Conservation (phyloP, 2,113 vertebrate genomes). For the Anoura caudifer region DNA sequence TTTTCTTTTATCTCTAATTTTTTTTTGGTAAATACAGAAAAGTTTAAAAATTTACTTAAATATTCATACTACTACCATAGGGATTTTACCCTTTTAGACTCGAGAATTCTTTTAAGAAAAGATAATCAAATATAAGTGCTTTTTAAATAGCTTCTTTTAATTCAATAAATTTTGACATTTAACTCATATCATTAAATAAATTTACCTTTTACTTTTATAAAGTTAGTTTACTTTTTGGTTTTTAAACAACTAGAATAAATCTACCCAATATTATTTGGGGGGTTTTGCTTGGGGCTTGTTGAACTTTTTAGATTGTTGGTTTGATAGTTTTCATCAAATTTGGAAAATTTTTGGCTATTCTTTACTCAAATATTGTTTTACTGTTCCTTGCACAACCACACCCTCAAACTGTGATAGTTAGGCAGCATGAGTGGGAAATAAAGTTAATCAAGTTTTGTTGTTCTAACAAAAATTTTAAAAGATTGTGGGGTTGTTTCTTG, state of each 20-base stretch:
- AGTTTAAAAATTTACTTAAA: background rate
- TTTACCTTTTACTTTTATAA: conserved; percentile 15
- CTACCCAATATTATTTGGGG: background rate
- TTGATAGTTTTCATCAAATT: conserved; percentile 18
- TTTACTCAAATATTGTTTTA: conserved; percentile 12
- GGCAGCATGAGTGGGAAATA: background rate
- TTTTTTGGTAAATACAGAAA: background rate
- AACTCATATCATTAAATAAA: background rate
- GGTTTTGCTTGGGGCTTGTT: background rate
- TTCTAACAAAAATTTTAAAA: background rate
- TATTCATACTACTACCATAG: background rate
- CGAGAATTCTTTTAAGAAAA: background rate
- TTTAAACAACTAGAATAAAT: conserved; percentile 25
- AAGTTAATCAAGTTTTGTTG: background rate
- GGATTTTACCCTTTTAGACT: background rate
- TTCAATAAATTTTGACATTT: conserved; percentile 20
- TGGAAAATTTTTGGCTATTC: background rate
- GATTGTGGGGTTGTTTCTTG: background rate
- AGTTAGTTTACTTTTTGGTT: background rate
- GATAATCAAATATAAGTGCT: background rate
- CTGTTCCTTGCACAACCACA: background rate
- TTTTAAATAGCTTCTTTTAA: background rate
- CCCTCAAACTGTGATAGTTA: background rate
- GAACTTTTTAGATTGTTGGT: background rate
- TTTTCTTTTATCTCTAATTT: conserved; percentile 3